A percentile compares a stretch with the other conserved stretches of the same genome.
Conservation (phyloP, 2,113 vertebrate genomes). For the Atrichornis clamosus region DNA sequence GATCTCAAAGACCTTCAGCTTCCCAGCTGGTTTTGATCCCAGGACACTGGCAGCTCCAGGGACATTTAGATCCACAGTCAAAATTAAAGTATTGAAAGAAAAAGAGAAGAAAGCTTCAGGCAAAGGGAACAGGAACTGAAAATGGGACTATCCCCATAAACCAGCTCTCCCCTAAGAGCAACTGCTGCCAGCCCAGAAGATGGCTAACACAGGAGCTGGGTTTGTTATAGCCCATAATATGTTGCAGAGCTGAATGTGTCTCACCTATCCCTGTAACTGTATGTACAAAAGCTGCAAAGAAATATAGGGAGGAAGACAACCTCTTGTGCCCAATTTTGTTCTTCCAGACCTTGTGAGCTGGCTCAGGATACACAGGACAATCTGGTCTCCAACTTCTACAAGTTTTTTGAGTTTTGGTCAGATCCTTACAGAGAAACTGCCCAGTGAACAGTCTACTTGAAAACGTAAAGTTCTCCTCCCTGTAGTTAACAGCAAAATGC, state of each 20-base stretch:
- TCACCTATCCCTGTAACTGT: not conserved
- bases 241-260: not conserved
- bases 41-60: not conserved
- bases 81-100: not conserved
- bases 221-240: rapidly evolving
- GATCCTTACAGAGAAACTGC: not conserved
- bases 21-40: not conserved
- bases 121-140: not conserved
- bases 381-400: not conserved
- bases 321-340: not conserved
- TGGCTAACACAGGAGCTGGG: not conserved
- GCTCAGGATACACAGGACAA: not conserved
- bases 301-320: not conserved
- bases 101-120: not conserved
- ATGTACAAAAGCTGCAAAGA: not conserved
- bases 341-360: not conserved
- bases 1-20: not conserved
- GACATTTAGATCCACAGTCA: not conserved
- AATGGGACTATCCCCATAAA: not conserved
- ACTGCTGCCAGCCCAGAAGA: not conserved
- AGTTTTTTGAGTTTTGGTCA: not conserved
- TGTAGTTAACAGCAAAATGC: not conserved
- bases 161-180: not conserved
- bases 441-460: not conserved
- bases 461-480: not conserved